These are phyloP conservation scores for Neodiprion pinetum DNA, from an alignment of 1,140 invertebrate species.

Conservation along the genomic window DNA sequence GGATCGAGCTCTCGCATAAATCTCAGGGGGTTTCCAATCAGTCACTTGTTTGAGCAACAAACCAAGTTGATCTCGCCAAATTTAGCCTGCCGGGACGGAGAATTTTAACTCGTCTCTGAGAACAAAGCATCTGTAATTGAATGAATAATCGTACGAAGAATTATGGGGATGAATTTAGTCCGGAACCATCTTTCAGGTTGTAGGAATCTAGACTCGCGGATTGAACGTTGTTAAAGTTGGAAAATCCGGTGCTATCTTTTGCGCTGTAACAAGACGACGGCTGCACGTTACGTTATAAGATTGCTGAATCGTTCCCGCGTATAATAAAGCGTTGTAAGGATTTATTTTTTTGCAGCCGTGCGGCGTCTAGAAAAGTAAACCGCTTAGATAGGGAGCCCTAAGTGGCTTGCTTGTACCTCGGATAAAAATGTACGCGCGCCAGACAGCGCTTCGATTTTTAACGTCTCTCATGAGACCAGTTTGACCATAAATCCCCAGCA, in stretches of 20 bases:
- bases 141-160: not conserved
- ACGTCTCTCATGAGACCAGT: slow-evolving; percentile 17
- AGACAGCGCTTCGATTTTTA: slow-evolving; percentile 15
- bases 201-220: not conserved
- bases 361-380: not conserved
- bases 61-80: not conserved
- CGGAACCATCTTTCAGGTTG: not conserved
- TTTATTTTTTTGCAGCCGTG: not conserved
- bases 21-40: slow-evolving; percentile 5
- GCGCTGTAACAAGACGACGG: not conserved
- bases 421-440: slow-evolving; percentile 10
- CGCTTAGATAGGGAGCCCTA: slow-evolving; percentile 3
- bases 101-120: not conserved
- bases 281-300: not conserved
- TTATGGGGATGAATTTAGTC: not conserved
- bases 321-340: not conserved
- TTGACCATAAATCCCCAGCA: slow-evolving; percentile 20
- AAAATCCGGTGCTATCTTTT: not conserved
- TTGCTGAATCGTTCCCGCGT: not conserved
- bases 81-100: not conserved
- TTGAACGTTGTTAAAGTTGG: not conserved
- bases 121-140: not conserved
- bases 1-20: not conserved
- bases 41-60: not conserved
- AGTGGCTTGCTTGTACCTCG: not conserved